Evolutionary conservation across 2,797 vertebrate species (phyloP), one percentile per base, ranked within the genome.

Genomic region (Catharus ustulatus): DNA sequence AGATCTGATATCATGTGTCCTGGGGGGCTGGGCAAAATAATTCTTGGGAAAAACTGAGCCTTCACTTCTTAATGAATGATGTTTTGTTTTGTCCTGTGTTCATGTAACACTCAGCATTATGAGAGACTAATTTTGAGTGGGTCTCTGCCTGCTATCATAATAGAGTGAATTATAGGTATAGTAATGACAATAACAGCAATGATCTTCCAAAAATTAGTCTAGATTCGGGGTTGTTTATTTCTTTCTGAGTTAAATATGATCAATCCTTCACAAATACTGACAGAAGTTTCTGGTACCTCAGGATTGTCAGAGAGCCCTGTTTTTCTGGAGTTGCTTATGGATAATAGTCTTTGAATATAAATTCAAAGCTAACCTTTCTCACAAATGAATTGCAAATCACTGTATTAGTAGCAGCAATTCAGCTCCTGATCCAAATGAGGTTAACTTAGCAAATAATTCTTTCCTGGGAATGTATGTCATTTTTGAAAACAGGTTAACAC

Each of bases 301-400:
- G 29, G 38, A 54, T 32, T 55, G 21, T 52, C 23, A 80, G 34
- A 81, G 32, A 66, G 27, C 21, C 40, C 63, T 76, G 43, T 71
- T 88, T 90, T 68, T 84, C 58, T 72, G 79, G n/a, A 83, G 30
- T 64, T 83, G 26, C 29, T 91, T 68, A 52, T 30, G 21, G 63
- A 26, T 49, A 49, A 49, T 49, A 42, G n/a, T 73, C 34, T 81
- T 61, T 76, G 76, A 88, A 84, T 90, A 63, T 20, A 84, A 91
- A 95, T 84, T 94, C 71, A 23, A 40, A 40, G 17, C 30, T 95
- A 86, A 92, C 81, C 71, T 94, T 95, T 95, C 26, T 84, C 45
- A 61, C 21, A 63, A 73, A 45, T 69, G 52, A 88, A 55, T 76
- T 77, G 59, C 59, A 91, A 77, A 87, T 27, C 0, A 5, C 34